A percentile compares a stretch with the other conserved stretches of the same genome.
These are phyloP conservation scores for Notarius lentiginosus DNA, from an alignment of 2,113 vertebrate species.

Conservation along the genomic window DNA sequence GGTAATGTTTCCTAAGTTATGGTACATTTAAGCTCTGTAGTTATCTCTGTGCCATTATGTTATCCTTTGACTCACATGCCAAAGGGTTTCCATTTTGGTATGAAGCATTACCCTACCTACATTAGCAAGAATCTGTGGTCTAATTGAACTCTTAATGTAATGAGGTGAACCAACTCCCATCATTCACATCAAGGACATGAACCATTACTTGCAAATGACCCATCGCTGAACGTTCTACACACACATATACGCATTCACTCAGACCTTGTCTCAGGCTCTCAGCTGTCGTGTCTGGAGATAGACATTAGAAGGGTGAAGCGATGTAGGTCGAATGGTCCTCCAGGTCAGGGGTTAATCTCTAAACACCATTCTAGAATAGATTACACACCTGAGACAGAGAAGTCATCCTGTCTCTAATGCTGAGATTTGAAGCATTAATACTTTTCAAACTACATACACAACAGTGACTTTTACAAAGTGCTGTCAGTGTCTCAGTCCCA, in stretches of 20 bases:
- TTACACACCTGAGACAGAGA: neutral
- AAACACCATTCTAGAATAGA: constrained; percentile 65
- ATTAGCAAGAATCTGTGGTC: neutral
- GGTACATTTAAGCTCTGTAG: neutral
- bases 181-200: neutral
- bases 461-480: neutral
- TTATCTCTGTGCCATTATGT: neutral
- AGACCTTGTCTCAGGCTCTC: neutral
- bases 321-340: constrained; percentile 57
- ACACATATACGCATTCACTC: neutral
- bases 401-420: neutral
- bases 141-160: constrained; percentile 17
- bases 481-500: neutral
- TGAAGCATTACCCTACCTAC: neutral
- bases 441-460: neutral
- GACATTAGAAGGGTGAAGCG: constrained; percentile 67
- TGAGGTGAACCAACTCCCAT: constrained; percentile 1
- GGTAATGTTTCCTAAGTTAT: neutral
- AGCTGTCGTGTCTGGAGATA: neutral
- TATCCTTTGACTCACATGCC: neutral
- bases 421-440: neutral
- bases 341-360: constrained; percentile 67
- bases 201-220: neutral
- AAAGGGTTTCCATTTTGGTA: constrained; percentile 3
- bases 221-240: neutral